Base-by-base conservation (phyloP, 2,888 invertebrate species). In the Deilephila elpenor region DNA sequence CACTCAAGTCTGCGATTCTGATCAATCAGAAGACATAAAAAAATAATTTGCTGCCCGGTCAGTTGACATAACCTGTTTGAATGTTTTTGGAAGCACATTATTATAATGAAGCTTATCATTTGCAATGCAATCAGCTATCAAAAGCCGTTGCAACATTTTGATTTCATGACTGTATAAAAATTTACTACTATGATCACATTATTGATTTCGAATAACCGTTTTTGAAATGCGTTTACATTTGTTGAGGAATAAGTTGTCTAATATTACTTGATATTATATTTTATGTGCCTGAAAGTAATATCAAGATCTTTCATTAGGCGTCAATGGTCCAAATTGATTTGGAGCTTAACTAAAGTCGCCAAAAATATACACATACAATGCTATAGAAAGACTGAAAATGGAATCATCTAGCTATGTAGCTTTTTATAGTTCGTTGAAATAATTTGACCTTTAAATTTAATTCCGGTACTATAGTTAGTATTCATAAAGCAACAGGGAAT, bases 191-290 rank as follows among this genome's bases (percentile, higher is more conserved):
- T 25, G n/a, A 20, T 51, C 20, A 44, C 44, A 20, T 44, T 44
- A 64, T 67, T 37, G 37, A 20, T 37, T 64, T 64, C 20, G 19
- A 67, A 56, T 56, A 67, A 67, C 44, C 5, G 25, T 29, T 67
- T 51, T 67, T 51, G 5, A 29, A 67, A 25, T 51, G 14, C 51
- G 44, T 51, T 25, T 37, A 8, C 25, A 25, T 25, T 51, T 25
- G 11, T 14, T 20, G 11, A 37, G 34, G 37, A 62, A 37, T 64
- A 20, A 64, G 32, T 32, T 64, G 20, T 20, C 37, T 17, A 20
- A 17, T 37, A 64, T 44, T n/a, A 37, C 11, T 14, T 64, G 20
- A 44, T 44, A 29, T 29, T 44, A 14, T 14, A 44, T 44, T 44
- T 44, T 44, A 44, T 44, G 3, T 11, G 14, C 11, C 44, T 44